Conservation (phyloP, 1,140 invertebrate genomes). For the Batillaria attramentaria region DNA sequence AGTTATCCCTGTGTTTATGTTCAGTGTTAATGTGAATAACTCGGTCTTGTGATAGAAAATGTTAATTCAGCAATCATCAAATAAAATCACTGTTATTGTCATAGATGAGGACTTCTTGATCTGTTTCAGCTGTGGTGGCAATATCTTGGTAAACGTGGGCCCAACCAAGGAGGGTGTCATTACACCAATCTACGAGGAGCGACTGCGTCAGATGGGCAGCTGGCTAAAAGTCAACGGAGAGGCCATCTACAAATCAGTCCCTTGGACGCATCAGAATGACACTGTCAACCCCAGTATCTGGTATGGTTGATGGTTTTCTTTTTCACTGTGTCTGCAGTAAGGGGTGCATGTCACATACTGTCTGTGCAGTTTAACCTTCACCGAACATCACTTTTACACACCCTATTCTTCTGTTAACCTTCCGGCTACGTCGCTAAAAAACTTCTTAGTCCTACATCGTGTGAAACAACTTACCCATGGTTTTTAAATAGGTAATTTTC, state of each 20-base stretch:
- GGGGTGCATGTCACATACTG: background rate
- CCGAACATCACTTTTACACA: background rate
- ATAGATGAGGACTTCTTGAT: constrained; percentile 73
- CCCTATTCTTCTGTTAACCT: background rate
- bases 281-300: constrained; percentile 23
- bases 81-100: background rate
- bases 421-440: constrained; percentile 16
- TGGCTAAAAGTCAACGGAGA: constrained; percentile 29
- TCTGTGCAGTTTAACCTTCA: background rate
- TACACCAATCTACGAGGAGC: constrained; percentile 26
- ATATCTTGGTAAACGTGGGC: constrained; percentile 32
- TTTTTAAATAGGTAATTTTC: background rate
- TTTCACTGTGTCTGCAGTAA: background rate
- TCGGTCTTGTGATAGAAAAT: too few species aligned
- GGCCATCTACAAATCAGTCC: constrained; percentile 23
- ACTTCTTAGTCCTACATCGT: constrained; percentile 18
- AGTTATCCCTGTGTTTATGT: background rate
- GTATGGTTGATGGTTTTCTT: background rate
- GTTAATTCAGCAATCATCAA: background rate
- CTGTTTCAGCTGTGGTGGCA: constrained; percentile 23
- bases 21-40: background rate
- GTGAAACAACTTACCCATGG: background rate
- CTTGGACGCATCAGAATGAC: constrained; percentile 31
- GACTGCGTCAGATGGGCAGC: constrained; percentile 32
- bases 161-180: constrained; percentile 33